Percentiles rank a stretch among this genome's conserved stretches.
Evolutionary conservation across 2,888 invertebrate species (phyloP).

Genomic region (Dolomedes plantarius): DNA sequence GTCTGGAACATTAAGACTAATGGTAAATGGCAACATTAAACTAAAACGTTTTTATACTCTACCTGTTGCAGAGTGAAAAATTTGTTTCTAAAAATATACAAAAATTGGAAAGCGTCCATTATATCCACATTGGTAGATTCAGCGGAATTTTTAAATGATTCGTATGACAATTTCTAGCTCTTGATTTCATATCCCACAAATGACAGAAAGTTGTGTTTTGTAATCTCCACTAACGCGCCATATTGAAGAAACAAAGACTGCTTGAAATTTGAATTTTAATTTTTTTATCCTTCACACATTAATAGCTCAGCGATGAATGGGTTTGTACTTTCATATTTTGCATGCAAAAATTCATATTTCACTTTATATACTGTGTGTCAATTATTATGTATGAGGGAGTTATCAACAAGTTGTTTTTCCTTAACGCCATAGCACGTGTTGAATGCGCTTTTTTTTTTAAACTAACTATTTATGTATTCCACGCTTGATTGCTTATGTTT

Average conservation of each 20-base stretch:
- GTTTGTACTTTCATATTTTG: constrained; percentile 28
- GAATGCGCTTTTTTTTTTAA: constrained; percentile 38
- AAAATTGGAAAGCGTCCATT: neutral
- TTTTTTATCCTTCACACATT: constrained; percentile 15
- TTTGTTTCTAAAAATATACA: constrained; percentile 39
- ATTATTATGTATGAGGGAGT: neutral
- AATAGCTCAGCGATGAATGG: constrained; percentile 59
- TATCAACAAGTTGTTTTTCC: constrained; percentile 68
- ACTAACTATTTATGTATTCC: neutral
- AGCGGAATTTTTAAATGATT: constrained; percentile 16
- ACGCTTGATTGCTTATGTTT: neutral
- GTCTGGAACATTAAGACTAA: too few species aligned
- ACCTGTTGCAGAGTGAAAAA: constrained; percentile 58
- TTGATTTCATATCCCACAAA: neutral
- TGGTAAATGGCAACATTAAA: constrained; percentile 60
- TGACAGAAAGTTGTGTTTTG: constrained; percentile 10
- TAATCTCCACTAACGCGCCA: constrained; percentile 54
- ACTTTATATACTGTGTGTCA: neutral
- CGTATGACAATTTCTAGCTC: neutral
- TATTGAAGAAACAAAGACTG: constrained; percentile 65
- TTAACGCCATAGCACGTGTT: constrained; percentile 65
- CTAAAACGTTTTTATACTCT: constrained; percentile 36
- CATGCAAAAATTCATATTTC: neutral
- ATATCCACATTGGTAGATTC: neutral
- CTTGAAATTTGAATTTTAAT: constrained; percentile 19